Evolutionary conservation across 1,140 invertebrate genomes (phyloP), one percentile per base, ranked within the genome.

Genomic region (Brachionus plicatilis): DNA sequence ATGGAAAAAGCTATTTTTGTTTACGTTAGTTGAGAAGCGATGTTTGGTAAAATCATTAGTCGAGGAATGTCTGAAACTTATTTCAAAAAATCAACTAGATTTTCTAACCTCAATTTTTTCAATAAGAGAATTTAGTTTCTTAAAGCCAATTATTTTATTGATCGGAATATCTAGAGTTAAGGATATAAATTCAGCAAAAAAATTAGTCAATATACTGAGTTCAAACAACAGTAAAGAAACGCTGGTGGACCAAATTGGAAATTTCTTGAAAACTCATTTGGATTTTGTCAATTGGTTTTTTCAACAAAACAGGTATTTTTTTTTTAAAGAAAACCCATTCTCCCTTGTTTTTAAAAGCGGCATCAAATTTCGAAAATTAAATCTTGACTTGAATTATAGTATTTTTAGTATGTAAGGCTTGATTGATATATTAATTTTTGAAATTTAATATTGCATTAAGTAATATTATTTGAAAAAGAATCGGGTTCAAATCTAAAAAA

Each of bases 211-310:
- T 43, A 86, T 85, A 7, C 79, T 89, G 7, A 88, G 87, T 87
- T 68, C 14, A 37, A 60, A 82, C 14, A 14, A 4, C 24, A 56
- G 65, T 12, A 82, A 82, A 60, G 50, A 56, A 12, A 37, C 24
- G 2, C 43, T 82, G 29, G 11, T 88, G 27, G 85, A 86, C 24
- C 85, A 86, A 72, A 86, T 86, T 27, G 88, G 87, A 85, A 86
- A 86, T 33, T 88, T 87, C 83, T 82, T 89, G n/a, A 86, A 87
- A n/a, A 88, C 88, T 84, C 88, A 89, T 66, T 86, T 89, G 43
- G 87, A 88, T 75, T 86, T 89, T 5, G 88, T 88, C 50, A 86
- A 87, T 29, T 89, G 88, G 88, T 88, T 88, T 84, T 68, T 88
- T 33, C 43, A 80, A 27, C 17, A 65, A 20, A 65, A 82, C 9